Percentiles rank a stretch among this genome's conserved stretches.
These are phyloP conservation scores for Sebastes taczanowskii DNA, from an alignment of 2,797 vertebrate species.

Conservation along the genomic window DNA sequence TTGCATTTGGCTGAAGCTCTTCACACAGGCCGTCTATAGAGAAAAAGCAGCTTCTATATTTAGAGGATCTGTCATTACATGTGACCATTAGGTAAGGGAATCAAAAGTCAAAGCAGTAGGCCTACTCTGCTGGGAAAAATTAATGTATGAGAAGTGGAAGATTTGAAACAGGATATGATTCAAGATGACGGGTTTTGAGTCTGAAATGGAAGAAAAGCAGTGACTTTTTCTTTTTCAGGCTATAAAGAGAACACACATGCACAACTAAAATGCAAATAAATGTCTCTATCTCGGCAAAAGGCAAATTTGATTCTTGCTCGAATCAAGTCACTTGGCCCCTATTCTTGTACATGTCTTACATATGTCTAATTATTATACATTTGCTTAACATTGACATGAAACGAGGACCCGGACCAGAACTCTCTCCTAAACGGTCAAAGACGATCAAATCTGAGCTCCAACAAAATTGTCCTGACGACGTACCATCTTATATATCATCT, in stretches of 20 bases:
- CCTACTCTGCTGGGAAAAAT: background rate
- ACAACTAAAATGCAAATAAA: too few relatives aligned
- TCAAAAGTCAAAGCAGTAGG: background rate
- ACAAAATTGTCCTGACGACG: too few relatives aligned
- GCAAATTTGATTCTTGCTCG: fast-evolving
- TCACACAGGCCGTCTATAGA: background rate
- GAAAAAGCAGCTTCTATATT: background rate
- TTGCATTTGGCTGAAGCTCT: background rate
- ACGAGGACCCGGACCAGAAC: background rate
- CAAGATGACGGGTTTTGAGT: background rate
- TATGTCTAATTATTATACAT: background rate
- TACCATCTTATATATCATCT: fast-evolving
- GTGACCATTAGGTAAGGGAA: background rate
- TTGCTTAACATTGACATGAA: background rate
- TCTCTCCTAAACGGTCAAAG: background rate
- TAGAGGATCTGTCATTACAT: conserved; percentile 1
- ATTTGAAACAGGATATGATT: background rate
- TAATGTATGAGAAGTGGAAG: background rate
- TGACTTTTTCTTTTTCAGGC: too few relatives aligned
- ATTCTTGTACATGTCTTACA: background rate
- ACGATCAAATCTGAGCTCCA: background rate
- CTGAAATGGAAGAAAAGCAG: too few relatives aligned
- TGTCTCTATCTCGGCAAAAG: too few relatives aligned
- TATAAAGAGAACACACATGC: too few relatives aligned
- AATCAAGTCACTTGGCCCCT: background rate